These are phyloP conservation scores for Cryptocephalus moraei DNA, from an alignment of 2,888 invertebrate genomes.

Conservation along the genomic window DNA sequence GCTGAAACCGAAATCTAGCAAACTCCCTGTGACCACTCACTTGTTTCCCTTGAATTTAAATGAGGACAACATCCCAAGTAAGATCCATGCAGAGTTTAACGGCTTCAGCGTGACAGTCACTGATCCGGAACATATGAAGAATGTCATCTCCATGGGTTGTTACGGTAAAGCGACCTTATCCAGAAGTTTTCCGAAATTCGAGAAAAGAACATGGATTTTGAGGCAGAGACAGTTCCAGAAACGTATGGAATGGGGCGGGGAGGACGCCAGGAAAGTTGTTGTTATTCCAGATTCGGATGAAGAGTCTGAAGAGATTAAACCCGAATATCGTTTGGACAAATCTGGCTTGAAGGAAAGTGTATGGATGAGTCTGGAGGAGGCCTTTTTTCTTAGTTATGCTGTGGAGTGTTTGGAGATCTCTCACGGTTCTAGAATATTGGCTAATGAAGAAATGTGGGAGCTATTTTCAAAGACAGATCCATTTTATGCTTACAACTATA, in stretches of 20 bases:
- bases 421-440: slow-evolving; percentile 42
- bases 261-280: slow-evolving; percentile 38
- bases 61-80: slow-evolving; percentile 39
- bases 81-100: slow-evolving; percentile 55
- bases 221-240: slow-evolving; percentile 50
- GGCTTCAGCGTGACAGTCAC: slow-evolving; percentile 56
- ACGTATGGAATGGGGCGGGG: slow-evolving; percentile 36
- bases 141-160: slow-evolving; percentile 59
- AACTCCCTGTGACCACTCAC: slow-evolving; percentile 11
- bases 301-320: slow-evolving; percentile 50
- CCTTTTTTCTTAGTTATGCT: slow-evolving; percentile 60
- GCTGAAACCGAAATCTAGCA: slow-evolving; percentile 19
- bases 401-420: slow-evolving; percentile 56
- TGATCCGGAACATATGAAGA: slow-evolving; percentile 47
- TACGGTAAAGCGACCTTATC: slow-evolving; percentile 59
- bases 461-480: slow-evolving; percentile 47
- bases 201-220: slow-evolving; percentile 41
- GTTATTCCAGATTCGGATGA: slow-evolving; percentile 58
- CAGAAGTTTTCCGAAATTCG: slow-evolving; percentile 27
- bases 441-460: slow-evolving; percentile 46
- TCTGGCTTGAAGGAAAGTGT: slow-evolving; percentile 52
- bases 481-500: slow-evolving; percentile 58
- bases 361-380: slow-evolving; percentile 63
- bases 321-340: slow-evolving; percentile 49
- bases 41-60: slow-evolving; percentile 22